Evolutionary conservation across 2,797 vertebrate species (phyloP).

Genomic region (Hybognathus amarus): DNA sequence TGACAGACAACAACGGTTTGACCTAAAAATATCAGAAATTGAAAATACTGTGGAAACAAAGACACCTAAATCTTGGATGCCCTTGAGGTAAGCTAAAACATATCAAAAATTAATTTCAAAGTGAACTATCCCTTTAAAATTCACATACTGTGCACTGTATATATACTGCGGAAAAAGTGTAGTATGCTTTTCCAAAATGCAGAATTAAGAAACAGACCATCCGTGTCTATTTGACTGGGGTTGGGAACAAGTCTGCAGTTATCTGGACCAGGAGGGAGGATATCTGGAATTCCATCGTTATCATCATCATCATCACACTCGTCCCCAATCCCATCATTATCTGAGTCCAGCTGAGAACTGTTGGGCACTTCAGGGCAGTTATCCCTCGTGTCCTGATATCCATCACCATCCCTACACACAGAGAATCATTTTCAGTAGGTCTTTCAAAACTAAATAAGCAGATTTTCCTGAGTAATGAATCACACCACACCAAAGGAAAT

Average conservation of each 20-base stretch:
- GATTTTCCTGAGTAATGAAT: not conserved
- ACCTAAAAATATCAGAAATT: too few species aligned
- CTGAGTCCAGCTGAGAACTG: conserved; percentile 94
- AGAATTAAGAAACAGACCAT: conserved; percentile 72
- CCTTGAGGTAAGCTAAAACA: too few species aligned
- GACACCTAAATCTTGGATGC: too few species aligned
- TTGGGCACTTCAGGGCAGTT: conserved; percentile 93
- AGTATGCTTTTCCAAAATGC: not conserved
- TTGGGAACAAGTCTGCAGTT: conserved; percentile 92
- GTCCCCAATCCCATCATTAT: conserved; percentile 91
- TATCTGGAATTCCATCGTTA: conserved; percentile 88
- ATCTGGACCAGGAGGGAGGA: conserved; percentile 79
- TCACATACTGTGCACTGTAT: not conserved
- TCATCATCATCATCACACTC: conserved; percentile 94
- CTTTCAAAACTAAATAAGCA: not conserved
- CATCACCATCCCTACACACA: conserved; percentile 86
- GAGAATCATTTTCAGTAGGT: not conserved
- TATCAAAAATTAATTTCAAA: too few species aligned
- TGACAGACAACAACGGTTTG: too few species aligned
- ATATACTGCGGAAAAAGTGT: not conserved
- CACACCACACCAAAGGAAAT: not conserved
- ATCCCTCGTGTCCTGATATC: conserved; percentile 92
- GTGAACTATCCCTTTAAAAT: not conserved
- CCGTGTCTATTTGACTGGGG: conserved; percentile 92
- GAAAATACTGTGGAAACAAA: too few species aligned